Percentiles rank a stretch among this genome's conserved stretches.
These are phyloP conservation scores for Pterophyllum scalare DNA, from an alignment of 2,113 vertebrate genomes.

Conservation along the genomic window DNA sequence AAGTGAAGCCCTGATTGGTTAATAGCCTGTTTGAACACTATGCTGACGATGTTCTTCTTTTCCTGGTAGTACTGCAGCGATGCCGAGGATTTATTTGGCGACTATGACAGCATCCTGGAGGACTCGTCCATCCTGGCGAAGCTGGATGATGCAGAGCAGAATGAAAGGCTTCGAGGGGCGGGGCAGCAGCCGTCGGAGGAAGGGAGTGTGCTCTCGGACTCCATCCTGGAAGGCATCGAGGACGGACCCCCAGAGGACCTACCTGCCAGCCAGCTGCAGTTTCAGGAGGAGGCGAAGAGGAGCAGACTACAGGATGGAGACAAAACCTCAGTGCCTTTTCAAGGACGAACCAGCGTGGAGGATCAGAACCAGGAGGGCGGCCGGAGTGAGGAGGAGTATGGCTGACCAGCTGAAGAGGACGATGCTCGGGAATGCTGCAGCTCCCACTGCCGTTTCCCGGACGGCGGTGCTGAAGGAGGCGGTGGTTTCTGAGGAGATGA, in stretches of 20 bases:
- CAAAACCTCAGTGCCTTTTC: constrained; percentile 56
- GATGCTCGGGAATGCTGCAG: constrained; percentile 89
- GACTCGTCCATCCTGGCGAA: constrained; percentile 84
- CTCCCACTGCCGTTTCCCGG: constrained; percentile 80
- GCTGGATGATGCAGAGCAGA: constrained; percentile 81
- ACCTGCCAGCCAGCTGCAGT: constrained; percentile 83
- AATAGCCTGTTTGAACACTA: background rate
- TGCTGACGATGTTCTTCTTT: background rate
- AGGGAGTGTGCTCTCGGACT: constrained; percentile 31
- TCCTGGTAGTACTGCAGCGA: constrained; percentile 79
- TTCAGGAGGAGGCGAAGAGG: constrained; percentile 60
- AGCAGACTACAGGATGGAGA: constrained; percentile 8
- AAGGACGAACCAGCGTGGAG: background rate
- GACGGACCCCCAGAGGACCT: constrained; percentile 77
- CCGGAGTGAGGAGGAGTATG: constrained; percentile 81
- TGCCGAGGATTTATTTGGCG: constrained; percentile 90
- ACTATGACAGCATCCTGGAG: constrained; percentile 86
- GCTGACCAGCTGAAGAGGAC: constrained; percentile 88
- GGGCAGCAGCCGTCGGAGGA: background rate
- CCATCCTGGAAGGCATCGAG: constrained; percentile 52
- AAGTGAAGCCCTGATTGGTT: background rate
- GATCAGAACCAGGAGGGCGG: background rate
- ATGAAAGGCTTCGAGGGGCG: constrained; percentile 2
- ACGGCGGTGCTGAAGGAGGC: constrained; percentile 84
- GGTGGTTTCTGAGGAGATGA: constrained; percentile 87